phyloP scores from a whole-genome alignment of 2,888 invertebrate genomes.

The Eudasyphora cyanicolor region DNA sequence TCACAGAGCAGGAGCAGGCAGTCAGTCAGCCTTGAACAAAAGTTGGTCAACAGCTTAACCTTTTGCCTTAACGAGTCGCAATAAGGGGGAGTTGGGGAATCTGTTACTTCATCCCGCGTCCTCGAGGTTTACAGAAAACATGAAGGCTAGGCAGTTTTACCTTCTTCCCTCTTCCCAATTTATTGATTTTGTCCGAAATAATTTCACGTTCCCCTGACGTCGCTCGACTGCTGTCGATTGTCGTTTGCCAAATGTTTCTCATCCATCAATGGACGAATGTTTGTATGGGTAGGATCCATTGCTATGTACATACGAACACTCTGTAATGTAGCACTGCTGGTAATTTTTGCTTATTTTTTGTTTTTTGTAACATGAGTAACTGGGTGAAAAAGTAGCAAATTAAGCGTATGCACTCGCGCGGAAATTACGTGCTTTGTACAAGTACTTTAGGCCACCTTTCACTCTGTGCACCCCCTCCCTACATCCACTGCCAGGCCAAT shows the following conservation, averaged over 20 bases:
- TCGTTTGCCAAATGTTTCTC: background rate
- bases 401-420: constrained; percentile 61
- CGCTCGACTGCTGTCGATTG: background rate
- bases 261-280: background rate
- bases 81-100: background rate
- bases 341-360: too few species aligned
- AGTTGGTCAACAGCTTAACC: constrained; percentile 17
- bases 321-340: background rate
- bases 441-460: constrained; percentile 19
- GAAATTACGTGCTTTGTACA: constrained; percentile 58
- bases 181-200: background rate
- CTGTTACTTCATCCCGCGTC: background rate
- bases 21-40: background rate
- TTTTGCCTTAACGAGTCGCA: background rate
- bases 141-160: background rate
- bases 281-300: too few species aligned
- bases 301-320: too few species aligned
- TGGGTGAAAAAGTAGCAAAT: constrained; percentile 49
- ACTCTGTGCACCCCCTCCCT: background rate
- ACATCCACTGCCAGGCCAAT: background rate
- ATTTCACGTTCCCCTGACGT: background rate
- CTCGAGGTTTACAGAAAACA: background rate
- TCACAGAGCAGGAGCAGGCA: background rate
- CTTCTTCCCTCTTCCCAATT: background rate
- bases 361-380: constrained; percentile 11